Percentiles rank a stretch among this genome's conserved stretches.
Conservation (phyloP, 2,888 invertebrate species). For the Lamproptera curius region DNA sequence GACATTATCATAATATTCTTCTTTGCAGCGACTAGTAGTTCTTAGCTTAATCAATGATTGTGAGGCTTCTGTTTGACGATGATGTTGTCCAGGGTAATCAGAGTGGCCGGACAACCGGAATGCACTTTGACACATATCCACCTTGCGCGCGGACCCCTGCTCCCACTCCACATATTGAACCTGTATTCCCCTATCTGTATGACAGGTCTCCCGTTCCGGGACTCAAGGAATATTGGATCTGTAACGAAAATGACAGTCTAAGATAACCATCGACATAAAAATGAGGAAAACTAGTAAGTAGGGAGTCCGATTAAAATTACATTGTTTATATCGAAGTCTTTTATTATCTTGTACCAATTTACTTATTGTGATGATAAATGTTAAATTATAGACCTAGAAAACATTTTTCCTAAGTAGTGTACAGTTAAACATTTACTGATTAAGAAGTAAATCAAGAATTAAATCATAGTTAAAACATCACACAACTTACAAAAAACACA, state of each 20-base stretch:
- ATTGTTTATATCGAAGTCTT: no score
- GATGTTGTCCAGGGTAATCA: conserved; percentile 42
- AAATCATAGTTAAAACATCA: no score
- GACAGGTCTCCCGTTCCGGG: conserved; percentile 44
- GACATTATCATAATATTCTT: no score
- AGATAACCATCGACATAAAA: background rate
- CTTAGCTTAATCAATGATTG: conserved; percentile 37
- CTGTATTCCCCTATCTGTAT: conserved; percentile 45
- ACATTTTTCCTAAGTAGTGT: no score
- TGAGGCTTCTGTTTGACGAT: conserved; percentile 45
- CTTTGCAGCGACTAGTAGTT: no score
- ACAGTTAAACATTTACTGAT: no score
- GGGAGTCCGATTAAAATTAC: no score
- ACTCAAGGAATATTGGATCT: conserved; percentile 34
- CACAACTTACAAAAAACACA: no score
- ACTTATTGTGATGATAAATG: no score
- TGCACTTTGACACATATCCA: conserved; percentile 50
- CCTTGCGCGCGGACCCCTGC: conserved; percentile 35
- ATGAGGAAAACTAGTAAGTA: background rate
- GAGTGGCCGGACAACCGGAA: conserved; percentile 41
- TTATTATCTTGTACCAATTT: no score
- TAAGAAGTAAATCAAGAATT: no score
- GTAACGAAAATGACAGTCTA: conserved; percentile 12
- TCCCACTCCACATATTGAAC: conserved; percentile 45
- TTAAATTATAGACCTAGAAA: no score